phyloP scores from a whole-genome alignment of 1,140 invertebrate species.

The Lepidurus packardi region DNA sequence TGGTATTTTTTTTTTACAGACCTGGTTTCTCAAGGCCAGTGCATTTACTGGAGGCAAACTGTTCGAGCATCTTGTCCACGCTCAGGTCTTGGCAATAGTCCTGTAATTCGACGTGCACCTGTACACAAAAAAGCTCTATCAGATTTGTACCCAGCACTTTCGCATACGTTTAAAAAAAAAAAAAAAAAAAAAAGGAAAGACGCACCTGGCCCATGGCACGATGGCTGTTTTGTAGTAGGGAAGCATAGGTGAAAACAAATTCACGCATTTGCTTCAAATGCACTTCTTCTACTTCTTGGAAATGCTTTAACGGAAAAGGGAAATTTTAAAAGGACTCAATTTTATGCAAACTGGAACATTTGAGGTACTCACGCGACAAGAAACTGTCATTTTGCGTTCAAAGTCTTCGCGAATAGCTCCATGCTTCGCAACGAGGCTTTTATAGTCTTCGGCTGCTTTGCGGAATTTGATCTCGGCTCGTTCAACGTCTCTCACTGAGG shows the following conservation, averaged over 20 bases:
- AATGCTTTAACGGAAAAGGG: conserved; percentile 56
- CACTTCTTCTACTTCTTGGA: conserved; percentile 87
- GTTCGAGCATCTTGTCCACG: conserved; percentile 81
- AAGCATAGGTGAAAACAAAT: conserved; percentile 81
- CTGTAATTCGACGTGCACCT: conserved; percentile 85
- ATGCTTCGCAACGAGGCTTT: conserved; percentile 81
- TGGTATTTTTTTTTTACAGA: conserved; percentile 42
- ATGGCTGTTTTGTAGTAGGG: conserved; percentile 81
- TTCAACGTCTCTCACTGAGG: conserved; percentile 82
- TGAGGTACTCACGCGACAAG: conserved; percentile 64
- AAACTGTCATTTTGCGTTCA: conserved; percentile 87
- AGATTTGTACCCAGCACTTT: background rate
- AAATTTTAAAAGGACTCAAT: background rate
- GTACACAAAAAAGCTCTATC: conserved; percentile 36
- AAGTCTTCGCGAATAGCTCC: conserved; percentile 80
- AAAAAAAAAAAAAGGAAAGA: conserved; percentile 24
- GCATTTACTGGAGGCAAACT: conserved; percentile 83
- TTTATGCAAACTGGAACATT: conserved; percentile 16
- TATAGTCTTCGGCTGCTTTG: conserved; percentile 91
- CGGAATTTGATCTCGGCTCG: conserved; percentile 86
- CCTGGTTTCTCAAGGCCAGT: conserved; percentile 87
- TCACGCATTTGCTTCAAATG: conserved; percentile 93
- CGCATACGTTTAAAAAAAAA: background rate
- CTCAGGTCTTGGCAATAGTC: conserved; percentile 83
- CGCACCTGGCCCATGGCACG: conserved; percentile 70